Conservation (phyloP, 2,113 vertebrate genomes). For the Laterallus jamaicensis region DNA sequence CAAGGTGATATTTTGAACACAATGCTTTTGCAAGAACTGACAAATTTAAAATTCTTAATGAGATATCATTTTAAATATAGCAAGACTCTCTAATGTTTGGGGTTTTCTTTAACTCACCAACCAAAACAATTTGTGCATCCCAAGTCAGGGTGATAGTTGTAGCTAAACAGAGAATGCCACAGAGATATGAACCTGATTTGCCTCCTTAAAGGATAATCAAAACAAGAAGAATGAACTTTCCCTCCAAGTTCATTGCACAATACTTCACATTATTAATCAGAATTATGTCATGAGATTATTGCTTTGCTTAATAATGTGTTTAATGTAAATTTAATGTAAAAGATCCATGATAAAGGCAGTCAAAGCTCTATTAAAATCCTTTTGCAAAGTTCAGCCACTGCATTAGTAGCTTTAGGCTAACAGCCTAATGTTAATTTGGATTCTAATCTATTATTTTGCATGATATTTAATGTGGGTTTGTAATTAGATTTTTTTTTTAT, state of each 20-base stretch:
- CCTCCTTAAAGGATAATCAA: neutral
- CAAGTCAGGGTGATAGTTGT: neutral
- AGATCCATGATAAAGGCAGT: slow-evolving; percentile 35
- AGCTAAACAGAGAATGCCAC: neutral
- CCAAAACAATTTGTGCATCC: neutral
- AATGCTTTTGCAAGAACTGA: neutral
- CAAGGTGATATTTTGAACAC: neutral
- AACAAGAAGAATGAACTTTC: slow-evolving; percentile 20
- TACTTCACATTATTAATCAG: slow-evolving; percentile 49
- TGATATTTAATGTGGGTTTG: slow-evolving; percentile 10
- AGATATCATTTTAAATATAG: neutral
- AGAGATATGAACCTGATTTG: neutral
- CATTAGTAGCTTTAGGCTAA: slow-evolving; percentile 46
- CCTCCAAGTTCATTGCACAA: slow-evolving; percentile 3
- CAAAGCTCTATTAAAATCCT: slow-evolving; percentile 62
- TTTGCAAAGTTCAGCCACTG: slow-evolving; percentile 33
- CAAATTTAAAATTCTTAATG: neutral
- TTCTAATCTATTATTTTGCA: slow-evolving; percentile 10
- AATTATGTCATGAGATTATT: slow-evolving; percentile 53
- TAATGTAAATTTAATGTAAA: slow-evolving; percentile 70
- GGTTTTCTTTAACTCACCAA: neutral
- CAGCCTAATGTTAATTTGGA: slow-evolving; percentile 47
- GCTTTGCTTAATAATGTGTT: slow-evolving; percentile 61
- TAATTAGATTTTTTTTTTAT: slow-evolving; percentile 49
- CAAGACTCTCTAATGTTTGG: neutral